These are phyloP conservation scores for Oplegnathus fasciatus DNA, from an alignment of 2,113 vertebrate species.

Conservation along the genomic window DNA sequence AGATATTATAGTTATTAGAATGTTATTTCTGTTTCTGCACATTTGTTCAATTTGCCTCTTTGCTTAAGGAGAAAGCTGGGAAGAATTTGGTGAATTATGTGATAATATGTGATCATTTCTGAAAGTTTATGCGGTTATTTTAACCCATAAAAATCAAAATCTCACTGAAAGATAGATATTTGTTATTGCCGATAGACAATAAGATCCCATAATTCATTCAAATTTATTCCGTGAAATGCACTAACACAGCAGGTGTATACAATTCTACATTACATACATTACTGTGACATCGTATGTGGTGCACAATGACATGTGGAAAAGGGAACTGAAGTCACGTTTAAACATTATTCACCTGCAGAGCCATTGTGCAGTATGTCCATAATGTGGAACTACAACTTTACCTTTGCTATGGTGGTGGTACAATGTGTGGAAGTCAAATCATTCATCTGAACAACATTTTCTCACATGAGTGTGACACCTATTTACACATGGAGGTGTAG, in stretches of 20 bases:
- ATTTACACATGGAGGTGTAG: constrained; percentile 2
- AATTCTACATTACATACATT: neutral
- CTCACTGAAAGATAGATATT: neutral
- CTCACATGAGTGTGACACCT: constrained; percentile 21
- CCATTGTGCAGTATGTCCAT: neutral
- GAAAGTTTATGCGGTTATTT: neutral
- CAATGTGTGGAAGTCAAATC: constrained; percentile 39
- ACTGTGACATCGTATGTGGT: neutral
- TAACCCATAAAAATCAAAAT: neutral
- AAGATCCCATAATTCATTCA: neutral
- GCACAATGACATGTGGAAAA: constrained; percentile 26
- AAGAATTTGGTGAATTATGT: neutral
- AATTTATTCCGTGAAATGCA: neutral
- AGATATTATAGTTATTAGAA: neutral
- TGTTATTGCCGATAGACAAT: neutral
- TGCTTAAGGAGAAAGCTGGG: neutral
- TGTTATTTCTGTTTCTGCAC: neutral
- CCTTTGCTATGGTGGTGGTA: constrained; percentile 5
- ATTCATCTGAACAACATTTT: constrained; percentile 27
- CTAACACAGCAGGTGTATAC: neutral
- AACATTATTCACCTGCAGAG: constrained; percentile 39
- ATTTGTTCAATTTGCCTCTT: neutral
- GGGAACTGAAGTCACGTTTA: constrained; percentile 42
- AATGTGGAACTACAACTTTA: constrained; percentile 65
- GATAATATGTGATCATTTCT: neutral